Conservation (phyloP, 1,140 invertebrate species). For the Rhagoletis pomonella region DNA sequence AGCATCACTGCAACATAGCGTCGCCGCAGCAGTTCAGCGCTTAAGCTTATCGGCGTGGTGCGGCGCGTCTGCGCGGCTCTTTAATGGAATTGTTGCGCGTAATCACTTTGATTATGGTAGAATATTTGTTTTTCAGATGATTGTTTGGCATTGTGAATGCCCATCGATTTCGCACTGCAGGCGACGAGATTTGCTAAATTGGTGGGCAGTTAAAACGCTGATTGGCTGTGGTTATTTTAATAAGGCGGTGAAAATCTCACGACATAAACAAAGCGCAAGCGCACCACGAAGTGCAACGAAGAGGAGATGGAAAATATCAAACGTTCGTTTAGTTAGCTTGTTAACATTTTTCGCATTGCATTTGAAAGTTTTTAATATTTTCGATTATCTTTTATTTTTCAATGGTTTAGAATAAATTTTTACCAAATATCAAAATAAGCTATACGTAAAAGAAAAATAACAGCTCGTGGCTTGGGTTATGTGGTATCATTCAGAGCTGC, state of each 20-base stretch:
- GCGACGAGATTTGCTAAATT: slow-evolving; percentile 10
- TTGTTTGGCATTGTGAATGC: slow-evolving; percentile 25
- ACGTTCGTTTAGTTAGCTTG: slow-evolving; percentile 1
- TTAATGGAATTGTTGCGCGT: slow-evolving; percentile 28
- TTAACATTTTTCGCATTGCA: neutral
- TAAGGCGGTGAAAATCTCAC: slow-evolving; percentile 28
- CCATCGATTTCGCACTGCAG: slow-evolving; percentile 18
- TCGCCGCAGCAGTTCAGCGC: neutral
- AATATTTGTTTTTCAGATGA: slow-evolving; percentile 12
- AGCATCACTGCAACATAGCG: neutral
- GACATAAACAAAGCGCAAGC: slow-evolving; percentile 13
- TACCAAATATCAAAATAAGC: too few species aligned
- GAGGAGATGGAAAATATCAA: neutral
- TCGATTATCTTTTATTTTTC: neutral
- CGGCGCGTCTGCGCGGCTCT: neutral
- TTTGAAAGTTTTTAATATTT: neutral
- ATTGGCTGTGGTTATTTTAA: slow-evolving; percentile 10
- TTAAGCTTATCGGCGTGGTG: neutral
- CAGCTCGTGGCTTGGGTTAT: too few species aligned
- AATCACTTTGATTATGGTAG: slow-evolving; percentile 25
- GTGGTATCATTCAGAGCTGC: too few species aligned
- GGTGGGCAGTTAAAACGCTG: neutral
- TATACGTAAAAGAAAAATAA: too few species aligned
- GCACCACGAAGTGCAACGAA: neutral
- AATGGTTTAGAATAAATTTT: too few species aligned